These are phyloP conservation scores for Plagodis dolabraria DNA, from an alignment of 2,888 invertebrate species.

Conservation along the genomic window DNA sequence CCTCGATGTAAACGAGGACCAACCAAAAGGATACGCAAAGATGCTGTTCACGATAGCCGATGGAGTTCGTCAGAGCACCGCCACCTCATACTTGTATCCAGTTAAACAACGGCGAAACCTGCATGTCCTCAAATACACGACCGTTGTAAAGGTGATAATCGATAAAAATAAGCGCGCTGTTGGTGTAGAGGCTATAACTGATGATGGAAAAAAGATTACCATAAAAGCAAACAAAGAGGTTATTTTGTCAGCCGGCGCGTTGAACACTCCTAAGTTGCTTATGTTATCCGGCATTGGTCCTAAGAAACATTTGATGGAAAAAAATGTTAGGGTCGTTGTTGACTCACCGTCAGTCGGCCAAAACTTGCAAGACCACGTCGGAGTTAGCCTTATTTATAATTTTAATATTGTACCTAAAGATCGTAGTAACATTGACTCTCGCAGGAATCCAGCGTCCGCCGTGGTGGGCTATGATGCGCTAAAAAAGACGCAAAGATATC, in stretches of 20 bases:
- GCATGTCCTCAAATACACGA: background rate
- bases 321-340: background rate
- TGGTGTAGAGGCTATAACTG: background rate
- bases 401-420: background rate
- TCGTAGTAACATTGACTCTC: background rate
- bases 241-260: constrained; percentile 1
- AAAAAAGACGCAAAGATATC: background rate
- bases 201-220: background rate
- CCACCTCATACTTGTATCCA: background rate
- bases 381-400: background rate
- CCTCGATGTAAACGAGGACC: background rate
- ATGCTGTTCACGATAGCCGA: background rate
- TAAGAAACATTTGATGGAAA: background rate
- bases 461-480: background rate
- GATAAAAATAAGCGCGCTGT: background rate
- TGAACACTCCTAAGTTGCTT: constrained; percentile 3
- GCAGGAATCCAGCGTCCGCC: background rate
- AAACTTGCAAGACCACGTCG: background rate
- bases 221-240: constrained; percentile 2
- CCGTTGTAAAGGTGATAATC: background rate
- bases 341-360: background rate
- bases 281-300: constrained; percentile 3
- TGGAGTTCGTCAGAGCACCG: background rate
- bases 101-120: background rate
- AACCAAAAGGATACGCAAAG: background rate